These are phyloP conservation scores for Kryptolebias marmoratus DNA, from an alignment of 2,113 vertebrate species.

Conservation along the genomic window DNA sequence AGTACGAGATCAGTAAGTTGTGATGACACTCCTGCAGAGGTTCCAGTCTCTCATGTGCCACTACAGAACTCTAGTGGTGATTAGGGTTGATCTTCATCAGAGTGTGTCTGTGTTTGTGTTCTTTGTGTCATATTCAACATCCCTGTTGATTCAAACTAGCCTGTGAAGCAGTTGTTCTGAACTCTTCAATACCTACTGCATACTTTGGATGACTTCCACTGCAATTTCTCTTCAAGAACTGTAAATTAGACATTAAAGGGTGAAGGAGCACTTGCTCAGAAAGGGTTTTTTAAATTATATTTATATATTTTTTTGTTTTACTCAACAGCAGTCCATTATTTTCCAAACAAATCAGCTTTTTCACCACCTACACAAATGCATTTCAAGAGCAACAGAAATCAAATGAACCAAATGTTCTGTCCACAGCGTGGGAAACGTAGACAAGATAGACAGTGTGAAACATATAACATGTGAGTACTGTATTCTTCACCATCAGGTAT, in stretches of 20 bases:
- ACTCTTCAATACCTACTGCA: neutral
- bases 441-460: slow-evolving; percentile 46
- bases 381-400: slow-evolving; percentile 59
- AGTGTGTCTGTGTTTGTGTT: slow-evolving; percentile 15
- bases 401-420: slow-evolving; percentile 62
- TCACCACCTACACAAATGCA: slow-evolving; percentile 59
- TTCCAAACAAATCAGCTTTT: slow-evolving; percentile 51
- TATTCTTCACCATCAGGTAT: slow-evolving; percentile 33
- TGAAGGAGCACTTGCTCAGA: slow-evolving; percentile 27
- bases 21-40: slow-evolving; percentile 65
- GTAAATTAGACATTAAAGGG: slow-evolving; percentile 20
- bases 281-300: slow-evolving; percentile 14
- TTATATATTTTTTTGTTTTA: slow-evolving; percentile 11
- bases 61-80: slow-evolving; percentile 41
- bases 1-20: slow-evolving; percentile 43
- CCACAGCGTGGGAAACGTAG: slow-evolving; percentile 50
- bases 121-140: slow-evolving; percentile 19
- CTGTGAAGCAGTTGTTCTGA: slow-evolving; percentile 1
- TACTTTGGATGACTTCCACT: slow-evolving; percentile 9
- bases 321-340: slow-evolving; percentile 51
- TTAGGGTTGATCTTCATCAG: slow-evolving; percentile 41
- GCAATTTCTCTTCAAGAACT: slow-evolving; percentile 1
- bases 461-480: slow-evolving; percentile 35
- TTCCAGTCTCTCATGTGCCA: slow-evolving; percentile 54
- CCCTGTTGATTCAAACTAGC: slow-evolving; percentile 19